Conservation (phyloP, 1,140 invertebrate species). For the Planococcus citri region DNA sequence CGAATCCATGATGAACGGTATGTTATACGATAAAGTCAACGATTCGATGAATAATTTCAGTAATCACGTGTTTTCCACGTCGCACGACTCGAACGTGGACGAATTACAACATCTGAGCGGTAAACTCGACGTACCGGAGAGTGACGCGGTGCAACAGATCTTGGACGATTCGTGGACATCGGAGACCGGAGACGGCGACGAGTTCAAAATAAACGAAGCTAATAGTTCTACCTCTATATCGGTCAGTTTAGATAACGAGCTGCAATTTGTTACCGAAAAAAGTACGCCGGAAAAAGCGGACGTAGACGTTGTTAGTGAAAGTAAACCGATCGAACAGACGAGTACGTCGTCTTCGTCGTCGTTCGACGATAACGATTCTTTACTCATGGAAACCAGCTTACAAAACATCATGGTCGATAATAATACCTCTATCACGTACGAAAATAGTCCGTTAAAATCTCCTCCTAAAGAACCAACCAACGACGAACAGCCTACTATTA, state of each 20-base stretch:
- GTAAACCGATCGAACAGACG: too few relatives aligned
- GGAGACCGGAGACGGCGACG: background rate
- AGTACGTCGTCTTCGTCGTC: background rate
- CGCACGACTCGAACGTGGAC: background rate
- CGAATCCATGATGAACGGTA: conserved; percentile 8
- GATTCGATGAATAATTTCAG: background rate
- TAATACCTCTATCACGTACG: background rate
- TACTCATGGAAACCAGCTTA: background rate
- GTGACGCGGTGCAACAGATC: background rate
- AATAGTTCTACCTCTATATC: background rate
- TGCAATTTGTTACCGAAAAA: conserved; percentile 3
- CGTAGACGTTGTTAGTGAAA: background rate
- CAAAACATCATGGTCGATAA: conserved; percentile 6
- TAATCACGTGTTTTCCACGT: background rate
- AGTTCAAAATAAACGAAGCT: background rate
- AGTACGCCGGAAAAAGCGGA: background rate
- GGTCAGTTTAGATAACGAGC: background rate
- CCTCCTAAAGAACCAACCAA: background rate
- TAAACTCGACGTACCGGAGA: background rate
- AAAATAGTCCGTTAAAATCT: background rate
- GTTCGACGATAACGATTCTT: background rate
- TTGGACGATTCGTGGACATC: background rate
- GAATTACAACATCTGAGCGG: background rate
- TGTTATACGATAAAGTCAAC: conserved; percentile 9
- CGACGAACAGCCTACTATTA: too few relatives aligned